Conservation (phyloP, 92 coral and sea anemone genomes). For the Meandrina meandrites region DNA sequence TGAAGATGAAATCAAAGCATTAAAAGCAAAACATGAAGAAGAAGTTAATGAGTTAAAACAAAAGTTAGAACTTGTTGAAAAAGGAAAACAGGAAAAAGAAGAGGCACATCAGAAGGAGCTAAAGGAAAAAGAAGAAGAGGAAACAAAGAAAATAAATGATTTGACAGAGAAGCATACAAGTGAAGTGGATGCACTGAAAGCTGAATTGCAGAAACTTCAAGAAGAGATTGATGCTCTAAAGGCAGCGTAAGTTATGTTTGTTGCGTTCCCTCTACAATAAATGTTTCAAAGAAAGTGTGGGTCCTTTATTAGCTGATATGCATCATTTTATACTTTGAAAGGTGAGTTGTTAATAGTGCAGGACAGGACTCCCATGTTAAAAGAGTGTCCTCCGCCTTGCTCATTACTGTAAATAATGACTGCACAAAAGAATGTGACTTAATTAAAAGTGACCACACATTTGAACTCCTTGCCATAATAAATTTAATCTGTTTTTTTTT, state of each 20-base stretch:
- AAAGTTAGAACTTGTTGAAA: constrained; percentile 72
- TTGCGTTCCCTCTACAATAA: neutral
- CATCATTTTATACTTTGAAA: neutral
- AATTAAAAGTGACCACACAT: too few species aligned
- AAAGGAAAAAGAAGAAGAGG: constrained; percentile 73
- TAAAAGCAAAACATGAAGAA: constrained; percentile 68
- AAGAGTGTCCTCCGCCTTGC: too few species aligned
- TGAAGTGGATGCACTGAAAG: constrained; percentile 70
- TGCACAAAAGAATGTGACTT: too few species aligned
- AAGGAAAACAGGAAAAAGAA: constrained; percentile 74
- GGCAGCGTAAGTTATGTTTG: constrained; percentile 23
- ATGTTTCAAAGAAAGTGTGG: neutral
- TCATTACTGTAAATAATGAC: too few species aligned
- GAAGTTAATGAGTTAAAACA: constrained; percentile 72
- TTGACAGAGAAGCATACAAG: constrained; percentile 68
- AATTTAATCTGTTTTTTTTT: too few species aligned
- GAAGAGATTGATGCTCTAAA: constrained; percentile 68
- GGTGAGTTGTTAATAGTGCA: neutral
- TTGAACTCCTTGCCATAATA: too few species aligned
- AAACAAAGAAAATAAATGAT: constrained; percentile 62
- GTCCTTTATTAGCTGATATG: too few species aligned
- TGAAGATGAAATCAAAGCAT: constrained; percentile 69
- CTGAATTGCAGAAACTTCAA: constrained; percentile 68
- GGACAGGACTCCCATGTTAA: too few species aligned
- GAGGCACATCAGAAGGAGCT: constrained; percentile 57